phyloP scores from a whole-genome alignment of 2,797 vertebrate species.

The Staurois parvus region DNA sequence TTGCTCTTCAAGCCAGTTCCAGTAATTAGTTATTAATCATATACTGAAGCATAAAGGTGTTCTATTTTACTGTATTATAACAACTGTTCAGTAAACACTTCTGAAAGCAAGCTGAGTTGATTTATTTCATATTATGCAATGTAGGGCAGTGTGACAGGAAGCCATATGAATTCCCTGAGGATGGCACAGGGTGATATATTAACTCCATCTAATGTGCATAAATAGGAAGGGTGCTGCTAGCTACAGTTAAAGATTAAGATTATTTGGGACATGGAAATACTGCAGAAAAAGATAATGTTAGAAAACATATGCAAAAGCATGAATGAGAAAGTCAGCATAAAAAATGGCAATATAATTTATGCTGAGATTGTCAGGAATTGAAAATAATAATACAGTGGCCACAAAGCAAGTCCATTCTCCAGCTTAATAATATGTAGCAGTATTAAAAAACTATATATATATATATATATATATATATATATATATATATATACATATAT shows the following conservation, averaged over 20 bases:
- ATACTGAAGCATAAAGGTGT: background rate
- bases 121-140: conserved; percentile 25
- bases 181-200: conserved; percentile 50
- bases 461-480: too few relatives aligned
- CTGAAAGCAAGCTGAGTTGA: conserved; percentile 14
- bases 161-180: conserved; percentile 37
- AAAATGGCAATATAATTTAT: background rate
- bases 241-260: conserved; percentile 27
- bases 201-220: conserved; percentile 36
- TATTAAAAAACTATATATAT: too few relatives aligned
- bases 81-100: conserved; percentile 9
- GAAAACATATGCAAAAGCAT: background rate
- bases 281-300: conserved; percentile 1
- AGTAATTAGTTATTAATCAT: background rate
- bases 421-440: too few relatives aligned
- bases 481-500: too few relatives aligned
- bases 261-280: conserved; percentile 7
- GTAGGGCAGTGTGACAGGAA: conserved; percentile 15
- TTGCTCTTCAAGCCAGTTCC: background rate
- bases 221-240: conserved; percentile 5
- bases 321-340: background rate
- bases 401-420: background rate
- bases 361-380: background rate
- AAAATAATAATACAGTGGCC: background rate
- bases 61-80: background rate